These are phyloP conservation scores for Urocitellus parryii DNA, from an alignment of 2,113 vertebrate genomes.

Conservation along the genomic window DNA sequence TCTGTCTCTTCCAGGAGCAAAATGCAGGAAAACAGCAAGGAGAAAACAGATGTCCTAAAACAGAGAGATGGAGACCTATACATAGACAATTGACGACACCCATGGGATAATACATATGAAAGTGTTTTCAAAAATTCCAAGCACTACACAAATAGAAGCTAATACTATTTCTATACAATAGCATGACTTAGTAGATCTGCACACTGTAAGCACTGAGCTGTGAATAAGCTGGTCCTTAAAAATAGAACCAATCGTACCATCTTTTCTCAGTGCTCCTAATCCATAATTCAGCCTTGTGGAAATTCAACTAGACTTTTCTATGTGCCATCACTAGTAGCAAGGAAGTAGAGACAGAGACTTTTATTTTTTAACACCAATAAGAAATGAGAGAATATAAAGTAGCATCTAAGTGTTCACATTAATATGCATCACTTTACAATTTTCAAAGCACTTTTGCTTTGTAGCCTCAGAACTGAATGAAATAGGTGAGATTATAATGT, in stretches of 20 bases:
- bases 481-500: neutral
- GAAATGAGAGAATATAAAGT: neutral
- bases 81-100: neutral
- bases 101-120: neutral
- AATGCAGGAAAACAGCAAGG: neutral
- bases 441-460: neutral
- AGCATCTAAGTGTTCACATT: neutral
- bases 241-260: conserved; percentile 26
- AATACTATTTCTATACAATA: conserved; percentile 45
- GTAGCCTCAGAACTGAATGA: neutral
- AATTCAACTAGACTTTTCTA: neutral
- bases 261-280: conserved; percentile 39
- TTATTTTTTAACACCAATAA: neutral
- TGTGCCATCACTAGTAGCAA: neutral
- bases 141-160: conserved; percentile 51
- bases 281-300: conserved; percentile 26
- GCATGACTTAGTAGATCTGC: neutral
- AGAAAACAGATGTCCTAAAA: neutral
- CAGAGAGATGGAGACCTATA: neutral
- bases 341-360: neutral
- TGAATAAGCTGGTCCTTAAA: conserved; percentile 62
- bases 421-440: neutral
- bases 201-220: neutral
- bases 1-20: neutral
- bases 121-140: conserved; percentile 37